Evolutionary conservation across 30 jellyfish, hydroid and myxozoan genomes (phyloP).

Genomic region (Turritopsis rubra): DNA sequence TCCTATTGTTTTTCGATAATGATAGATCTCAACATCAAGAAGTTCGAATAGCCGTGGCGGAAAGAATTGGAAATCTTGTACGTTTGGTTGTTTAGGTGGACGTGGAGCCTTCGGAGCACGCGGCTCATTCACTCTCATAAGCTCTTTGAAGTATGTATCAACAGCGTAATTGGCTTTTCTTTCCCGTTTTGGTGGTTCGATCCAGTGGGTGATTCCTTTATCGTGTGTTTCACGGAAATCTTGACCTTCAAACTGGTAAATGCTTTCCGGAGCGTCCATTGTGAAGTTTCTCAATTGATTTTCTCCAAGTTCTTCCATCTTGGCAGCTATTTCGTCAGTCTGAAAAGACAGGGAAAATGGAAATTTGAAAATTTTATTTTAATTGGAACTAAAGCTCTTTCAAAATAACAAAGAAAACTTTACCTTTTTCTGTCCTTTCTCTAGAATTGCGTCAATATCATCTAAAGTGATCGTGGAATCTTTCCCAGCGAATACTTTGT

Average conservation of each 20-base stretch:
- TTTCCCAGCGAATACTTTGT: slow-evolving; percentile 86
- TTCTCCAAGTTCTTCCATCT: slow-evolving; percentile 76
- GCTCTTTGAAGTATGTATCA: slow-evolving; percentile 89
- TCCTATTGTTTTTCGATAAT: slow-evolving; percentile 80
- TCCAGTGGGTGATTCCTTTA: slow-evolving; percentile 77
- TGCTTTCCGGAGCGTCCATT: slow-evolving; percentile 91
- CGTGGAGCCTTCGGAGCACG: slow-evolving; percentile 97
- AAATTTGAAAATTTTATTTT: neutral
- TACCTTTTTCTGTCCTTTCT: slow-evolving; percentile 87
- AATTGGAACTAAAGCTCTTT: neutral
- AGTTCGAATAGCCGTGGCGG: slow-evolving; percentile 97
- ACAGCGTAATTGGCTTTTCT: slow-evolving; percentile 98
- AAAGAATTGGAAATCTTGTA: slow-evolving; percentile 96
- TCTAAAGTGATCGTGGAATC: slow-evolving; percentile 90
- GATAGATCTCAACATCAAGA: slow-evolving; percentile 78
- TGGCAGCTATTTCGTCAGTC: slow-evolving; percentile 88
- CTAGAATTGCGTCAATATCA: slow-evolving; percentile 81
- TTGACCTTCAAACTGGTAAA: slow-evolving; percentile 98
- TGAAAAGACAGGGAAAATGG: slow-evolving; percentile 20
- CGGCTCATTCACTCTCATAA: slow-evolving; percentile 90
- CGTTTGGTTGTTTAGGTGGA: slow-evolving; percentile 98
- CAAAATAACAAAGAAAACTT: too few species aligned
- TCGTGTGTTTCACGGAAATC: slow-evolving; percentile 54
- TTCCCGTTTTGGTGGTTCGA: slow-evolving; percentile 99
- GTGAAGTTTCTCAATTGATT: slow-evolving; percentile 85